Percentiles rank a stretch among this genome's conserved stretches.
Evolutionary conservation across 1,140 invertebrate species (phyloP).

Genomic region (Brachionus plicatilis): DNA sequence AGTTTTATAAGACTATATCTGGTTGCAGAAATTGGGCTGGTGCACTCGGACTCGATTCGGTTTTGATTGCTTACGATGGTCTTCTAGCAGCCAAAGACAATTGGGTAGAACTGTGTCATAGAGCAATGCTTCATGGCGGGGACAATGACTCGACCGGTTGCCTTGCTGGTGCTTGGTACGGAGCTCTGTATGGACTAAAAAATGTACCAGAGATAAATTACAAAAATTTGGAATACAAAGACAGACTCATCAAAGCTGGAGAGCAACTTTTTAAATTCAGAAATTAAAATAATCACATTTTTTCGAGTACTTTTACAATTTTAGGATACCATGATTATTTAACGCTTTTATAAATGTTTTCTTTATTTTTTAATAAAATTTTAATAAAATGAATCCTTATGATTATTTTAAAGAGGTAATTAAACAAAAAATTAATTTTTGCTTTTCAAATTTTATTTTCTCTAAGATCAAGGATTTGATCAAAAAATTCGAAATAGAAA

Average conservation of each 20-base stretch:
- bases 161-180: slow-evolving; percentile 53
- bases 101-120: slow-evolving; percentile 50
- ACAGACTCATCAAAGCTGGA: background rate
- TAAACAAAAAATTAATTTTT: background rate
- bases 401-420: background rate
- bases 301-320: background rate
- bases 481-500: background rate
- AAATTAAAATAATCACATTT: background rate
- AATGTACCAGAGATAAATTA: slow-evolving; percentile 47
- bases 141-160: slow-evolving; percentile 54
- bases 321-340: background rate
- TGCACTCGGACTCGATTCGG: slow-evolving; percentile 52
- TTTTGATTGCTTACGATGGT: slow-evolving; percentile 53
- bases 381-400: background rate
- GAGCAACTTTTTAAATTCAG: background rate
- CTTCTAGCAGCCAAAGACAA: slow-evolving; percentile 45
- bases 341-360: background rate
- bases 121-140: slow-evolving; percentile 51
- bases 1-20: slow-evolving; percentile 48
- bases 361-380: background rate
- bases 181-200: slow-evolving; percentile 49
- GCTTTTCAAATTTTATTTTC: background rate
- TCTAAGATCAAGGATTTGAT: background rate
- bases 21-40: slow-evolving; percentile 49
- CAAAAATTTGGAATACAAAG: slow-evolving; percentile 42